These are phyloP conservation scores for Pampus argenteus DNA, from an alignment of 2,797 vertebrate species.

Conservation along the genomic window DNA sequence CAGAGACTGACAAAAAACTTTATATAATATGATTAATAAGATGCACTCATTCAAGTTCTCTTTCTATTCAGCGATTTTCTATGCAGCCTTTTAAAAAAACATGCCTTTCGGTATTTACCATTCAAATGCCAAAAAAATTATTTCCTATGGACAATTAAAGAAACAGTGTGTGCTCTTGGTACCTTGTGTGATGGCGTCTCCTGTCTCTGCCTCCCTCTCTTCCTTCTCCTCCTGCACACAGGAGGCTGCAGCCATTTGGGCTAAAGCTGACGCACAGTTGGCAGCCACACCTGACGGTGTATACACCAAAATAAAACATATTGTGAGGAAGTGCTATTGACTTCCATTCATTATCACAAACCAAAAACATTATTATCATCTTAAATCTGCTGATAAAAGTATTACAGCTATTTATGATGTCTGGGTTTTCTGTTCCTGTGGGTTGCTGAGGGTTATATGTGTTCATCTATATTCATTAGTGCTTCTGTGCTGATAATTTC, in stretches of 20 bases:
- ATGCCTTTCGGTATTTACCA: no score
- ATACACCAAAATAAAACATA: neutral
- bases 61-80: no score
- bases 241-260: conserved; percentile 97
- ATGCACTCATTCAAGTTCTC: neutral
- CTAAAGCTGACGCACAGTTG: conserved; percentile 96
- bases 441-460: no score
- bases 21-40: no score
- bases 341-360: neutral
- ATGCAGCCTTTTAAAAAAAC: no score
- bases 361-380: neutral
- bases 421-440: neutral
- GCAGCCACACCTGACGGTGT: conserved; percentile 90
- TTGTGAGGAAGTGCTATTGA: accelerated
- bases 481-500: conserved; percentile 10
- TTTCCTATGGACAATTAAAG: no score
- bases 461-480: conserved; percentile 37
- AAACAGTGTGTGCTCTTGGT: conserved; percentile 9
- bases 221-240: conserved; percentile 97
- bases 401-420: neutral
- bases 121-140: no score
- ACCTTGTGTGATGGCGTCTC: conserved; percentile 94
- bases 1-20: no score
- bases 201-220: conserved; percentile 89
- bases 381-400: neutral